Conservation (phyloP, 2,888 invertebrate genomes). For the Muschampia plurimacula region DNA sequence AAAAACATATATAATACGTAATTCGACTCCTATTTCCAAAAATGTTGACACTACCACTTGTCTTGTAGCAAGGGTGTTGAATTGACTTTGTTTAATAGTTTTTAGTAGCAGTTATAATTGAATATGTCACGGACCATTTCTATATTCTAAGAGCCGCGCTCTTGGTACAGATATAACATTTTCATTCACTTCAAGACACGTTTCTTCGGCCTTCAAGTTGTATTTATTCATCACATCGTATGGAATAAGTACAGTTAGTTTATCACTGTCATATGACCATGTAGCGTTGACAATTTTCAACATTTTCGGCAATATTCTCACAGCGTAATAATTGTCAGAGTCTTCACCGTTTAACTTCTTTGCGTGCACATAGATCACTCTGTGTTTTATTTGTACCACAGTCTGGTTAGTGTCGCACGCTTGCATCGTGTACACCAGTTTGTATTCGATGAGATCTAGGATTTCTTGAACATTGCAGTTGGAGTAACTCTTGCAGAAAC, state of each 20-base stretch:
- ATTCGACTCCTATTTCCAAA: too few relatives aligned
- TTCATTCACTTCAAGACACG: not conserved
- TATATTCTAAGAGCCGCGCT: not conserved
- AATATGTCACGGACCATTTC: constrained; percentile 17
- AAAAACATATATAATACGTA: too few relatives aligned
- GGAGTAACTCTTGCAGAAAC: not conserved
- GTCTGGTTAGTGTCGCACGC: not conserved
- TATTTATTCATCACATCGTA: not conserved
- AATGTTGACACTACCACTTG: too few relatives aligned
- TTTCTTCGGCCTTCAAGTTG: not conserved
- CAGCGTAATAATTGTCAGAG: not conserved
- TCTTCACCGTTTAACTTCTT: not conserved
- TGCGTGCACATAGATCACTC: constrained; percentile 3
- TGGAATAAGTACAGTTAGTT: not conserved
- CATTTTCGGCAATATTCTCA: constrained; percentile 3
- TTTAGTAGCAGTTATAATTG: too few relatives aligned
- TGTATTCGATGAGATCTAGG: not conserved
- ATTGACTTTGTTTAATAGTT: too few relatives aligned
- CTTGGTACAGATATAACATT: not conserved
- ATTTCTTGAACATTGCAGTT: not conserved
- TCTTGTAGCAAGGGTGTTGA: too few relatives aligned
- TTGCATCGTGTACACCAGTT: not conserved
- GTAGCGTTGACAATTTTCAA: constrained; percentile 5
- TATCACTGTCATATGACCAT: not conserved
- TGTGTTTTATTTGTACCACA: not conserved